Conservation (phyloP, 2,797 vertebrate genomes). For the Nyctibius grandis region DNA sequence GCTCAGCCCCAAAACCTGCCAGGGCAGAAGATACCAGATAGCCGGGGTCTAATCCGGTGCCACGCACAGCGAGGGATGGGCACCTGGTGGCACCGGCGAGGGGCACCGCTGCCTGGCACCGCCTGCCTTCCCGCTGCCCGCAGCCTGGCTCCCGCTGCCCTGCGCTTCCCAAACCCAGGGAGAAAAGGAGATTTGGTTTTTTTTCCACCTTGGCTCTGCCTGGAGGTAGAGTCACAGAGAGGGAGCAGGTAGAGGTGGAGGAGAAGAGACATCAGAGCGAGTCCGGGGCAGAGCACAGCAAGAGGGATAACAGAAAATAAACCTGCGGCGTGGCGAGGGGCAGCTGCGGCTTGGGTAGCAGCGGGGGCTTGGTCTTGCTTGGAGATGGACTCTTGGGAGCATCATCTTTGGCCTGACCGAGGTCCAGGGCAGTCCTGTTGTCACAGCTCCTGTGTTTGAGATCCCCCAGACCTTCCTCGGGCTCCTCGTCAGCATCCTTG, state of each 20-base stretch:
- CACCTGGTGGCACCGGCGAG: background rate
- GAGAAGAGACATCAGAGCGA: conserved; percentile 40
- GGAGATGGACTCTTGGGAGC: background rate
- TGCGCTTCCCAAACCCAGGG: background rate
- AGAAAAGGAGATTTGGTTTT: background rate
- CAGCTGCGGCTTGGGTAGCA: conserved; percentile 82
- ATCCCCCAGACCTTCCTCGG: background rate
- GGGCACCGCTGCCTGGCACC: background rate
- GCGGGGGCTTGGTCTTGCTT: conserved; percentile 72
- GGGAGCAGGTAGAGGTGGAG: conserved; percentile 36
- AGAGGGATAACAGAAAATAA: conserved; percentile 63
- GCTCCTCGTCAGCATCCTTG: background rate
- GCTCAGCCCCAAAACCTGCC: background rate
- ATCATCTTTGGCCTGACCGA: background rate
- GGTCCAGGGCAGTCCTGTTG: background rate
- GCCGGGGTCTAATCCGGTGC: background rate
- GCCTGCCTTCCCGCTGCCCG: background rate
- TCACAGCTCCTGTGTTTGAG: background rate
- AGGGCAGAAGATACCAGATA: rapidly evolving
- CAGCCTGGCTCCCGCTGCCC: background rate
- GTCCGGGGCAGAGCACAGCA: conserved; percentile 3
- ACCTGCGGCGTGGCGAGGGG: conserved; percentile 74
- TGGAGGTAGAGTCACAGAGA: conserved; percentile 25
- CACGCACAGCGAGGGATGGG: background rate
- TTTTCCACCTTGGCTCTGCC: background rate